A percentile compares a stretch with the other conserved stretches of the same genome.
Evolutionary conservation across 2,797 vertebrate species (phyloP).

Genomic region (Sebastes trivittatus): DNA sequence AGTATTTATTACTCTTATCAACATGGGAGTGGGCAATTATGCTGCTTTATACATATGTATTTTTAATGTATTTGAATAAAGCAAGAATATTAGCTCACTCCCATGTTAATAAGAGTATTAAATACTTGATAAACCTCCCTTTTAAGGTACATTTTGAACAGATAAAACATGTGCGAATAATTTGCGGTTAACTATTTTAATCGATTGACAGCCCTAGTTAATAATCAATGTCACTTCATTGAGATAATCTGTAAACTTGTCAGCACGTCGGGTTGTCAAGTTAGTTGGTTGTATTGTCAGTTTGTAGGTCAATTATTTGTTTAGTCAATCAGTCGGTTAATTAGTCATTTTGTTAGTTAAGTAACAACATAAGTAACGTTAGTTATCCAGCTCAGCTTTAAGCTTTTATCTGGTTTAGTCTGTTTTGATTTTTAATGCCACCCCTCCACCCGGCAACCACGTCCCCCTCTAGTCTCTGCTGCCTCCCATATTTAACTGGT

Average conservation of each 20-base stretch:
- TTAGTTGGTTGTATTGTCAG: neutral
- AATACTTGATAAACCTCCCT: too few relatives aligned
- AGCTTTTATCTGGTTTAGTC: conserved; percentile 6
- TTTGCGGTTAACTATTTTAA: too few relatives aligned
- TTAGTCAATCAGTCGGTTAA: neutral
- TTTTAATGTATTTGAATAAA: too few relatives aligned
- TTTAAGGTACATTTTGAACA: too few relatives aligned
- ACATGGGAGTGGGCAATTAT: too few relatives aligned
- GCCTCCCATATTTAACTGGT: conserved; percentile 13
- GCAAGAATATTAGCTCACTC: too few relatives aligned
- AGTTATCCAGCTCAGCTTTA: neutral
- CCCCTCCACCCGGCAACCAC: neutral
- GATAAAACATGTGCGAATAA: too few relatives aligned
- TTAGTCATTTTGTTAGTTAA: neutral
- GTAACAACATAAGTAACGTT: neutral
- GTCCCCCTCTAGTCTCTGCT: neutral
- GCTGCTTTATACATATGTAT: too few relatives aligned
- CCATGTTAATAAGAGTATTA: too few relatives aligned
- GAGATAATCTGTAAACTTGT: neutral
- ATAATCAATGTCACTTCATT: neutral
- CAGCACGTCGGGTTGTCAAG: neutral
- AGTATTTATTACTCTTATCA: too few relatives aligned
- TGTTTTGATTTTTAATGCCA: conserved; percentile 21
- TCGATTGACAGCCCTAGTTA: too few relatives aligned
- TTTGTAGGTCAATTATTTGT: neutral